Base-by-base conservation (phyloP, 2,888 invertebrate species). In the Andrena chrysosceles region DNA sequence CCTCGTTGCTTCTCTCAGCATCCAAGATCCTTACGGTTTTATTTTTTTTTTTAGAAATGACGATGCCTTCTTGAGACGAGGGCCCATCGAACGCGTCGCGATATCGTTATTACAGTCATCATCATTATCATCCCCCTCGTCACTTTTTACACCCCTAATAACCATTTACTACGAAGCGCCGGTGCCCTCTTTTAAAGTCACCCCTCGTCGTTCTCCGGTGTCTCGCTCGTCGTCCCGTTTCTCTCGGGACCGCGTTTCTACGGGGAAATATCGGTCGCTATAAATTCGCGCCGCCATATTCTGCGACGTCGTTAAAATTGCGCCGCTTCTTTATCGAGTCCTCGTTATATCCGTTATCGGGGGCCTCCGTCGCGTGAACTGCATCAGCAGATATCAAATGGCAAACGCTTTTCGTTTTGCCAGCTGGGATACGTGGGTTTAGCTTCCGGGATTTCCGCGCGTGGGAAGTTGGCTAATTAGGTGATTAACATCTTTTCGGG, bases 61-160 rank as follows among this genome's bases (percentile, higher is more conserved):
- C 0, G 42, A 8, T 67, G 35, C 23, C 23, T 29, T 1, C 49
- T 42, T 2, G 0, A n/a, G 70, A 70, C 64, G 66, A 60, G 35
- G 35, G 52, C 6, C 35, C 49, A 54, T 77, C 54, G 35, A 62
- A 42, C 42, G 31, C 56, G 59, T 7, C n/a, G 33, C 66, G 80
- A 35, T 80, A 69, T 75, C 67, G 67, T 80, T 82, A 76, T 82
- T 82, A 80, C 68, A 71, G 67, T 72, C 75, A 72, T 80, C 74
- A 67, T 64, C 69, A 52, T 75, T 49, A 54, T 71, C 68, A 68
- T 56, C 33, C 2, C 42, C 52, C 31, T 70, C 67, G 26, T 70
- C 67, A 49, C 68, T 42, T 71, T 75, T 81, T 78, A 81, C 72
- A 56, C 35, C 72, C 31, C 63, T 72, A 72, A 68, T 81, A 81